Base-by-base conservation (phyloP, 2,888 invertebrate genomes). In the Phortica okadai region DNA sequence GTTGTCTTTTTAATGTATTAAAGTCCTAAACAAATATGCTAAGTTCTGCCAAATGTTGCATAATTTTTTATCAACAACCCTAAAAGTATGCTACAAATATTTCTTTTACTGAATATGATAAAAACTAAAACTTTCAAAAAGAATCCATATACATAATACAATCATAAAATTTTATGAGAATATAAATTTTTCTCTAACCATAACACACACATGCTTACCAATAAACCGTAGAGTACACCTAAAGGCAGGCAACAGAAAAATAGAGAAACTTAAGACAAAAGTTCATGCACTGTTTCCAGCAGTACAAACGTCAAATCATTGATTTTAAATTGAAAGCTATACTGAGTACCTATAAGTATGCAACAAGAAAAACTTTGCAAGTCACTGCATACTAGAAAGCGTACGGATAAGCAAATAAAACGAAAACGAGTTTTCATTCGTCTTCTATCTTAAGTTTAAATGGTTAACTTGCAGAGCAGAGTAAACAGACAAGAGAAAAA, bases 331-430 rank as follows among this genome's bases (percentile, higher is more conserved):
- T 50, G 73, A 74, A 11, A 42, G 67, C 33, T 41, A 64, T 70
- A 72, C 76, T 76, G 74, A 76, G 74, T 21, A 25, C 5, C 33
- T 74, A 75, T 45, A 70, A 75, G 58, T 75, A 70, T 59, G 75
- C 70, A 75, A 70, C 69, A 75, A 75, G 76, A 76, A 74, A 70
- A 54, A 6, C 10, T 62, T 8, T 3, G 25, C 16, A 62, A 50
- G 41, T 41, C 59, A 25, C 21, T 21, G 62, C 62, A 62, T 62
- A 62, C 8, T 21, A 62, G 50, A 50, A 69, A 16, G 50, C 62
- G 25, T 45, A 69, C 41, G 50, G 56, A 10, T 16, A 8, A 25
- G 62, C 25, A 62, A 62, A 62, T 21, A 62, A 62, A 62, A 5
- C 62, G 21, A 62, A 56, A 56, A 56, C n/a, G 1, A 3, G 16